Base-by-base conservation (phyloP, 2,888 invertebrate genomes). In the Venusia cambrica region DNA sequence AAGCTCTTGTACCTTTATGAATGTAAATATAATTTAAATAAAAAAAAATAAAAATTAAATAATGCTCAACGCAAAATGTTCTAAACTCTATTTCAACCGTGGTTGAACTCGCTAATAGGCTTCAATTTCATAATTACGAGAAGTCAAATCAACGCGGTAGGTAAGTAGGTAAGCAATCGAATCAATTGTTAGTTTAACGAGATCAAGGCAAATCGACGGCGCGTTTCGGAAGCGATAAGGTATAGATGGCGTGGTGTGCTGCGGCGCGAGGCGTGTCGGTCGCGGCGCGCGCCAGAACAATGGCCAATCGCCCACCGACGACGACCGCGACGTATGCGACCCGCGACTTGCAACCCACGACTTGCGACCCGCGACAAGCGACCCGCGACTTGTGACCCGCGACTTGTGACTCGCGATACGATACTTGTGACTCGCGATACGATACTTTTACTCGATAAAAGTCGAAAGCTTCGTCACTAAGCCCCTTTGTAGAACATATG, bases 241-340 rank as follows among this genome's bases (percentile, higher is more conserved):
- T 78, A n/a, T n/a, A 73, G 79, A 78, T 79, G 73, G 78, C 57
- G 65, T 65, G 73, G 67, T 61, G 57, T 54, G 70, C 73, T 68
- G 64, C 55, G 65, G 84, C 63, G 83, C 84, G 79, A 76, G 77
- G 80, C 85, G 73, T 84, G 66, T 62, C 85, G 69, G 84, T 77
- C 69, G 67, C 81, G 79, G 60, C 63, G 69, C 72, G 74, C 59
- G 55, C 62, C 26, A 50, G 70, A 78, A 87, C 85, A 87, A 87
- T 87, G 69, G 77, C 55, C 78, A 79, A 83, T 81, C 74, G 76
- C 47, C 72, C 68, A 60, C 73, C 66, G 57, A 45, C 54, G 57
- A 59, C 54, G 56, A 57, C 45, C 45, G 42, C 54, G 55, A 55
- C 47, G 51, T 40, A n/a, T n/a, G n/a, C n/a, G n/a, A n/a, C n/a